Conservation (phyloP, 2,113 vertebrate genomes). For the Erinaceus europaeus region DNA sequence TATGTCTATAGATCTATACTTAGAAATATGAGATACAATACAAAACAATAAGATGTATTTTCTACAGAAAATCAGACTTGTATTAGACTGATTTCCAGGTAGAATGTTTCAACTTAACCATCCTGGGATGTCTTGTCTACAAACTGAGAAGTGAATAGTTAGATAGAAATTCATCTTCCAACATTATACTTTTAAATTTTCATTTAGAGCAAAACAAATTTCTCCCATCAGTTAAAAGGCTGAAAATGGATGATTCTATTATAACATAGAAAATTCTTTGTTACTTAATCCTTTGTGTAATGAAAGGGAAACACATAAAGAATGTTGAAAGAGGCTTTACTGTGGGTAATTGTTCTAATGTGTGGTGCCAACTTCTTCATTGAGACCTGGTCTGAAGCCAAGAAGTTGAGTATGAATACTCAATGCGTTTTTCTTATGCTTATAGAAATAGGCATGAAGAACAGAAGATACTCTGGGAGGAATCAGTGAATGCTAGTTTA, state of each 20-base stretch:
- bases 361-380: conserved; percentile 45
- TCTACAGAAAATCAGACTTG: conserved; percentile 48
- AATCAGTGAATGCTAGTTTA: neutral
- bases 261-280: conserved; percentile 37
- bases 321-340: conserved; percentile 50
- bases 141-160: conserved; percentile 33
- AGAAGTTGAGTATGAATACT: conserved; percentile 19
- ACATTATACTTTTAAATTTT: conserved; percentile 53
- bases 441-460: conserved; percentile 36
- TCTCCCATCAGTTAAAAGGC: conserved; percentile 44
- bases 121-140: neutral
- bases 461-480: neutral
- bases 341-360: conserved; percentile 30
- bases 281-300: conserved; percentile 47
- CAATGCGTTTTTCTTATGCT: conserved; percentile 41
- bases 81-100: conserved; percentile 38
- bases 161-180: conserved; percentile 10
- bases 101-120: conserved; percentile 45
- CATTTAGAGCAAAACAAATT: conserved; percentile 37
- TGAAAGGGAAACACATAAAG: conserved; percentile 48
- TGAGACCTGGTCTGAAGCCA: conserved; percentile 24
- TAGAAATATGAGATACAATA: conserved; percentile 16
- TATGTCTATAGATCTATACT: conserved; percentile 15
- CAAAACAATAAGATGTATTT: conserved; percentile 30
- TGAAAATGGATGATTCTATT: conserved; percentile 50